A percentile compares a stretch with the other conserved stretches of the same genome.
Conservation (phyloP, 2,113 vertebrate species). For the Melospiza melodia region DNA sequence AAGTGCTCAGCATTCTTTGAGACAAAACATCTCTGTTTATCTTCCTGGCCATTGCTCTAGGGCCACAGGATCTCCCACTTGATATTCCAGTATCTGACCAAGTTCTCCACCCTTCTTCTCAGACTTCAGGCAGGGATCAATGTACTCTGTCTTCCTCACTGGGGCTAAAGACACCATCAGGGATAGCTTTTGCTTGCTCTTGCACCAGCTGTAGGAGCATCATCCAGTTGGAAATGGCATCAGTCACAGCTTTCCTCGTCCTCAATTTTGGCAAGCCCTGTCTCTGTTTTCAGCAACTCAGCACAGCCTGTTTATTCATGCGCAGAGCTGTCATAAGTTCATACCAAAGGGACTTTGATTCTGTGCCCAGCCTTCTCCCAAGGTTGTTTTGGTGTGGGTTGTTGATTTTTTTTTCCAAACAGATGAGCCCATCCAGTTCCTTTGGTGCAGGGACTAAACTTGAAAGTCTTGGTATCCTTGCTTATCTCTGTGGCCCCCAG, state of each 20-base stretch:
- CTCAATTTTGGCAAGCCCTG: not conserved
- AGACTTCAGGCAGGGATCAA: not conserved
- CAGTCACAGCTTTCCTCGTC: not conserved
- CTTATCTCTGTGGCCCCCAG: slow-evolving; percentile 34
- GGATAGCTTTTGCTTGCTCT: not conserved
- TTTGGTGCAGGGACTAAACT: not conserved
- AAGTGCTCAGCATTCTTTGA: not conserved
- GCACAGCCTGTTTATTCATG: not conserved
- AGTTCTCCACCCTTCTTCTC: not conserved
- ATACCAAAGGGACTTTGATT: slow-evolving; percentile 28
- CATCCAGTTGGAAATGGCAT: not conserved
- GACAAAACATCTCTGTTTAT: not conserved
- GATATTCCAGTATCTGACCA: not conserved
- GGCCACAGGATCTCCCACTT: not conserved
- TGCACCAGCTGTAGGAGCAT: not conserved
- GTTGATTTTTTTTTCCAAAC: not conserved
- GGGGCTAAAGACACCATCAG: not conserved
- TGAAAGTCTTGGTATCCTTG: slow-evolving; percentile 28
- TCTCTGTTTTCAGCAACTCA: not conserved
- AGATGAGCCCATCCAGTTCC: not conserved
- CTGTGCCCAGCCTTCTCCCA: not conserved
- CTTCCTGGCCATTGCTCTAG: not conserved
- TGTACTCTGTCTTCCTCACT: not conserved
- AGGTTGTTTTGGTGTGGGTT: not conserved
- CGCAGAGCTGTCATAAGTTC: not conserved